These are phyloP conservation scores for Eristalis intricaria DNA, from an alignment of 2,888 invertebrate genomes.

Conservation along the genomic window DNA sequence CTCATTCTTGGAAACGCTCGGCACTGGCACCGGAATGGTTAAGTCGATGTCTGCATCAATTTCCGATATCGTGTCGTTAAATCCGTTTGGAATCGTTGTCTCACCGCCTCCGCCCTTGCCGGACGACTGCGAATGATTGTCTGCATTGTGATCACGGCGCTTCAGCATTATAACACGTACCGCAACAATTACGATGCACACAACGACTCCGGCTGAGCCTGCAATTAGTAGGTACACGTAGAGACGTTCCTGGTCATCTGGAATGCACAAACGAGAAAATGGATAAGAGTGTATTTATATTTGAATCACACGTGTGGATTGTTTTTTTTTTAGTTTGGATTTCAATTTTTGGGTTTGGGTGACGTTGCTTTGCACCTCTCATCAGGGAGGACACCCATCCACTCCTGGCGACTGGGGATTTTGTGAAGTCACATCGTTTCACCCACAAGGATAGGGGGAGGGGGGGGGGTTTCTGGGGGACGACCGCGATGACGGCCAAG, in stretches of 20 bases:
- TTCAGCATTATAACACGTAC: constrained; percentile 87
- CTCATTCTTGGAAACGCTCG: constrained; percentile 81
- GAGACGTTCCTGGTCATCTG: constrained; percentile 83
- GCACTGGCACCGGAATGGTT: constrained; percentile 83
- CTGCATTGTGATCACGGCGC: constrained; percentile 83
- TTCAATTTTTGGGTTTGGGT: background rate
- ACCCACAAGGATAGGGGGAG: background rate
- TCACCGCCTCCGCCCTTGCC: constrained; percentile 84
- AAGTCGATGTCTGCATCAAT: constrained; percentile 88
- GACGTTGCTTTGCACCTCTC: background rate
- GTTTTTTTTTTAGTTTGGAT: background rate
- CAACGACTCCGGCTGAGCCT: constrained; percentile 86
- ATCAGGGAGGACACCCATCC: background rate
- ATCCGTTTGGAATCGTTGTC: constrained; percentile 90
- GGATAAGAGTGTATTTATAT: background rate
- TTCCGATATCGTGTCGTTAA: constrained; percentile 92
- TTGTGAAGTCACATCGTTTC: background rate
- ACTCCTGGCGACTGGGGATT: background rate
- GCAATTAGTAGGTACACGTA: constrained; percentile 92
- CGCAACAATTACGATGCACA: constrained; percentile 87
- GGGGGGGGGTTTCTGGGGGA: background rate
- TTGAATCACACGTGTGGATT: background rate
- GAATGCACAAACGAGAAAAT: constrained; percentile 61
- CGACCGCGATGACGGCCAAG: background rate
- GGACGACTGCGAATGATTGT: constrained; percentile 81